A percentile compares a stretch with the other conserved stretches of the same genome.
Conservation (phyloP, 2,888 invertebrate species). For the Lasiommata megera region DNA sequence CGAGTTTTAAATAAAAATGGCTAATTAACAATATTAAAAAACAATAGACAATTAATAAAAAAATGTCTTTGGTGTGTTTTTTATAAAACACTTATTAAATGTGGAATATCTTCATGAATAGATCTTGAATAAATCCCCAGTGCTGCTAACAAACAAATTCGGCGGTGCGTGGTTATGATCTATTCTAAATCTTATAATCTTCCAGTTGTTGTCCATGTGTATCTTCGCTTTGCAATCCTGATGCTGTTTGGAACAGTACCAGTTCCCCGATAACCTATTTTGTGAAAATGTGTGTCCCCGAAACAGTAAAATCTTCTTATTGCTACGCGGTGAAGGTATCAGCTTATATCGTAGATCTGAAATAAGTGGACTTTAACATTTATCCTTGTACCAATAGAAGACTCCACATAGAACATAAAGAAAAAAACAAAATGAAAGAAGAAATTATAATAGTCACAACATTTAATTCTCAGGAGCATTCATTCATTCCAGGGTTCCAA, state of each 20-base stretch:
- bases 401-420: too few species aligned
- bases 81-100: too few species aligned
- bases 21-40: too few species aligned
- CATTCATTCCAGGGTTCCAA: too few species aligned
- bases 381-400: too few species aligned
- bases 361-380: too few species aligned
- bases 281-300: conserved; percentile 1
- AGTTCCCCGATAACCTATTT: background rate
- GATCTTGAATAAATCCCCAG: background rate
- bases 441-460: too few species aligned
- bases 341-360: conserved; percentile 1
- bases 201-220: background rate
- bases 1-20: too few species aligned
- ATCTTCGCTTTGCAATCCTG: background rate
- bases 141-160: background rate
- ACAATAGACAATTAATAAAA: too few species aligned
- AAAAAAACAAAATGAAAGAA: too few species aligned
- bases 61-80: too few species aligned
- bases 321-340: background rate
- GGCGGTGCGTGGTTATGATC: background rate
- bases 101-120: background rate
- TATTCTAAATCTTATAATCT: background rate
- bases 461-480: too few species aligned
- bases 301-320: background rate
- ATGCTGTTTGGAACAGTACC: conserved; percentile 7